Evolutionary conservation across 2,888 invertebrate genomes (phyloP), one percentile per base, ranked within the genome.

Genomic region (Alsophila aescularia): DNA sequence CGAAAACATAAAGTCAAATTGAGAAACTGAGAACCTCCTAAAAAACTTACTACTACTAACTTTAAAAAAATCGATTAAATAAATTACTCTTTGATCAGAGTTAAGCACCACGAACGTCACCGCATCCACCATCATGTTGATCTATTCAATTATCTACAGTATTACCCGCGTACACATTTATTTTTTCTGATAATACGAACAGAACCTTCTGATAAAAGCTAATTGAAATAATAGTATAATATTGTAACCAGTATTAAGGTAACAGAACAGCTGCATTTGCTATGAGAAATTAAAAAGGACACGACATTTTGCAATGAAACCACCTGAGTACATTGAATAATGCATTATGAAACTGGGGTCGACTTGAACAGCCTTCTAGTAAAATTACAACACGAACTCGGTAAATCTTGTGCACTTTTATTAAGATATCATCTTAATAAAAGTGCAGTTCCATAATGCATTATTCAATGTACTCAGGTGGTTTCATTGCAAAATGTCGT

Each of bases 261-360:
- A 44, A 41, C 44, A 43, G 62, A 69, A 73, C 79, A 79, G 77
- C 79, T 79, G 79, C 67, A 75, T 68, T 77, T 66, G 63, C 64
- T 51, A 60, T 64, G 65, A 69, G 73, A 75, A n/a, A 81, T 80
- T 84, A 79, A 83, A 84, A 81, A 74, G 78, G 78, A 81, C 81
- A 81, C 72, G 72, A 74, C 77, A 78, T 84, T 86, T 84, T 78
- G 86, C 79, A 85, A 85, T 69, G 64, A 71, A 69, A 78, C 77
- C 87, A 88, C 85, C 85, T 85, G 85, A 83, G 83, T 76, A 77
- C 54, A 58, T 60, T 75, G 70, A 73, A 72, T 72, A 68, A 75
- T 75, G 67, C 65, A 64, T 58, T 62, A 60, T 50, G 60, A 60
- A 65, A 64, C 62, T 72, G 62, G 62, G 64, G 24, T 16, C 32